Conservation (phyloP, 2,113 vertebrate genomes). For the Chrysemys picta region DNA sequence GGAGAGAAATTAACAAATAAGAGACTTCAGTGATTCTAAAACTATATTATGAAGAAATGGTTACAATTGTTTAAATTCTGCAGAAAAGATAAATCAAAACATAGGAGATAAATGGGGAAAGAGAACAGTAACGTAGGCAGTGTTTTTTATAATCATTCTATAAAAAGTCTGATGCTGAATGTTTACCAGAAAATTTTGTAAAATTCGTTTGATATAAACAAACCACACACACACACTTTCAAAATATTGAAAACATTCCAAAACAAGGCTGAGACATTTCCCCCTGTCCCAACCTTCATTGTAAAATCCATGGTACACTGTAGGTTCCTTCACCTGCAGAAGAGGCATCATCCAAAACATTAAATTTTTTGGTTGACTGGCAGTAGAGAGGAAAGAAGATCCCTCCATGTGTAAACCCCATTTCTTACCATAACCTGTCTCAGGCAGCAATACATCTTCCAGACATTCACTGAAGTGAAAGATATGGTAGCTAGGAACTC, state of each 20-base stretch:
- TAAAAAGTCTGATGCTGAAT: not conserved
- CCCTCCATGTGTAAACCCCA: not conserved
- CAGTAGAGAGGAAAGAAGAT: not conserved
- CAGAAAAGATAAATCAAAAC: not conserved
- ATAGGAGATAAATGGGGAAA: not conserved
- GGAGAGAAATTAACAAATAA: not conserved
- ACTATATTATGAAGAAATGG: not conserved
- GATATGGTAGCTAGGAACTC: not conserved
- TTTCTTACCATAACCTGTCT: not conserved
- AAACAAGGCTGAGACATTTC: not conserved
- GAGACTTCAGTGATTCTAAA: not conserved
- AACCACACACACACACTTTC: not conserved
- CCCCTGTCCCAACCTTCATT: not conserved
- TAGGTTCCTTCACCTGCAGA: not conserved
- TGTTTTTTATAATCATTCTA: not conserved
- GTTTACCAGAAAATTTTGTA: not conserved
- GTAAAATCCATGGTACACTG: not conserved
- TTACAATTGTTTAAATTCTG: not conserved
- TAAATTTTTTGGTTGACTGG: not conserved
- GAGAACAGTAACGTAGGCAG: not conserved
- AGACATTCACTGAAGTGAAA: not conserved
- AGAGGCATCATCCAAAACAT: not conserved
- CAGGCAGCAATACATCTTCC: not conserved
- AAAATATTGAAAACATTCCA: not conserved
- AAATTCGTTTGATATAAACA: not conserved